Conservation (phyloP, 2,888 invertebrate species). For the Neoscelio sp. region DNA sequence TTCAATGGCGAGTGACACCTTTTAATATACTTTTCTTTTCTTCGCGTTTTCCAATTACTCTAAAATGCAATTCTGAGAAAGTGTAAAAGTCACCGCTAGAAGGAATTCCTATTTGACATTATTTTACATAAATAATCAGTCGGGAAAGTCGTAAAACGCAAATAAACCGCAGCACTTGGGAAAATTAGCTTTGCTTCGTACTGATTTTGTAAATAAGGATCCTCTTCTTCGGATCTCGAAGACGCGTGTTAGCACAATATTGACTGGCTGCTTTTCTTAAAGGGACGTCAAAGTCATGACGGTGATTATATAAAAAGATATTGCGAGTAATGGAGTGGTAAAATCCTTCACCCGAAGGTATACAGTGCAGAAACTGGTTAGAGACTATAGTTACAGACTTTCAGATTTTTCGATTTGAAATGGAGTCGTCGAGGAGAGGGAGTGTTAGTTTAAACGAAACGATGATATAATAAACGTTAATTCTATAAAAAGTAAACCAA, state of each 20-base stretch:
- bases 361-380: no score
- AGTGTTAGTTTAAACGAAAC: no score
- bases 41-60: constrained; percentile 7
- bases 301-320: no score
- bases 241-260: neutral
- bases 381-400: no score
- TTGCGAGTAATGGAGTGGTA: no score
- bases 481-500: no score
- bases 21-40: neutral
- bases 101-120: constrained; percentile 24
- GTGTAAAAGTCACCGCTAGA: neutral
- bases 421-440: no score
- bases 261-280: constrained; percentile 21
- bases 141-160: constrained; percentile 38
- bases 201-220: constrained; percentile 18
- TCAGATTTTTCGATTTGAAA: no score
- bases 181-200: constrained; percentile 37
- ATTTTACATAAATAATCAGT: constrained; percentile 57
- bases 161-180: constrained; percentile 51
- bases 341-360: no score
- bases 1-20: neutral
- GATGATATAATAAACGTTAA: no score
- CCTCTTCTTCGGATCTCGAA: constrained; percentile 13
- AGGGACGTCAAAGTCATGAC: constrained; percentile 3
- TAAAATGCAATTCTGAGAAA: neutral